phyloP scores from a whole-genome alignment of 2,888 invertebrate species.

The Allolobophora icterica region DNA sequence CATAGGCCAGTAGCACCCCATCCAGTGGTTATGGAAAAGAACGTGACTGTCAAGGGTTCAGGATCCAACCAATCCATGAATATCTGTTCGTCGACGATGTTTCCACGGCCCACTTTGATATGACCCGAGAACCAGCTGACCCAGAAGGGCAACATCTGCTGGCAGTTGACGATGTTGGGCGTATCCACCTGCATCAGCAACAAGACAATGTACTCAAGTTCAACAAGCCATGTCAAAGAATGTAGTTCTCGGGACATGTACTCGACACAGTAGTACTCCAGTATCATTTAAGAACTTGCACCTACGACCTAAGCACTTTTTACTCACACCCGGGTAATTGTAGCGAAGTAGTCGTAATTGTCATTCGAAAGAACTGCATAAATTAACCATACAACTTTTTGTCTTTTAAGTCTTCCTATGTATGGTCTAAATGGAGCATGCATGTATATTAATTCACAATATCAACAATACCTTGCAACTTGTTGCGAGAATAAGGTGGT shows the following conservation, averaged over 20 bases:
- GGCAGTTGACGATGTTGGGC: conserved; percentile 35
- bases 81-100: conserved; percentile 15
- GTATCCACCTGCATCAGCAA: conserved; percentile 22
- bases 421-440: too few species aligned
- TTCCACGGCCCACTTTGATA: conserved; percentile 33
- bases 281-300: neutral
- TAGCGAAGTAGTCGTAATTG: too few species aligned
- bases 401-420: too few species aligned
- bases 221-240: neutral
- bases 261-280: neutral
- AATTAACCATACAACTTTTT: too few species aligned
- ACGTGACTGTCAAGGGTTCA: neutral
- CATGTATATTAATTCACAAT: too few species aligned
- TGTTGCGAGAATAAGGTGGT: too few species aligned
- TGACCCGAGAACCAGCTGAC: conserved; percentile 34
- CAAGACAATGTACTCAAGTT: neutral
- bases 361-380: too few species aligned
- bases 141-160: conserved; percentile 35
- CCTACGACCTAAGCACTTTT: too few species aligned
- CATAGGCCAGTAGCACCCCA: neutral
- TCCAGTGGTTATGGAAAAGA: conserved; percentile 8
- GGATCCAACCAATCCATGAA: conserved; percentile 35
- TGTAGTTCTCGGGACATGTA: neutral
- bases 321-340: too few species aligned
- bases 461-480: too few species aligned